Evolutionary conservation across 2,888 invertebrate genomes (phyloP).

Genomic region (Drosophila testacea): DNA sequence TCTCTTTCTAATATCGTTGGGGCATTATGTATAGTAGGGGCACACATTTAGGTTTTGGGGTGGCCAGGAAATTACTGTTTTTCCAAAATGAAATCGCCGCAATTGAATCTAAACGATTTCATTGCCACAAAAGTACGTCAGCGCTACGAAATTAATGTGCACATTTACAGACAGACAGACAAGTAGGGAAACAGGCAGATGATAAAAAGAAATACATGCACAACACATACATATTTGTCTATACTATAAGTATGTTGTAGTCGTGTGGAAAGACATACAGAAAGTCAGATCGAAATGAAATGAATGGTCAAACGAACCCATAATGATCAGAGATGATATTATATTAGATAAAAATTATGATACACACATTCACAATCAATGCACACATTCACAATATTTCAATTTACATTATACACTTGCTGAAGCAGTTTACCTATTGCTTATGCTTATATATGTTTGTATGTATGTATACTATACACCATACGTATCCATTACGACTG

Average conservation of each 20-base stretch:
- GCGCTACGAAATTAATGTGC: slow-evolving; percentile 49
- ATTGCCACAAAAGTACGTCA: slow-evolving; percentile 75
- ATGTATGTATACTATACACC: slow-evolving; percentile 7
- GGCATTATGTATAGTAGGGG: slow-evolving; percentile 17
- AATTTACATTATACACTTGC: slow-evolving; percentile 17
- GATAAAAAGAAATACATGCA: slow-evolving; percentile 12
- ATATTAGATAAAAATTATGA: slow-evolving; percentile 1
- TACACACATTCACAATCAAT: slow-evolving; percentile 21
- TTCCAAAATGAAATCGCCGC: slow-evolving; percentile 78
- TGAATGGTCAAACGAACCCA: slow-evolving; percentile 19
- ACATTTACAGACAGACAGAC: slow-evolving; percentile 20
- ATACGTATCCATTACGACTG: slow-evolving; percentile 63
- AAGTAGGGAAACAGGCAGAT: slow-evolving; percentile 9
- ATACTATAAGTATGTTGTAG: slow-evolving; percentile 6
- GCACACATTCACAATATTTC: slow-evolving; percentile 9
- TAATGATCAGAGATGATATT: slow-evolving; percentile 13
- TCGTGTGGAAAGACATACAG: slow-evolving; percentile 25
- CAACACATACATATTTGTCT: slow-evolving; percentile 11
- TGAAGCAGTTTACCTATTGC: slow-evolving; percentile 35
- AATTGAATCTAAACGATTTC: slow-evolving; percentile 79
- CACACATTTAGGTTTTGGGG: slow-evolving; percentile 39
- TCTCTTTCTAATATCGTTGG: slow-evolving; percentile 12
- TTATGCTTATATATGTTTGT: background rate
- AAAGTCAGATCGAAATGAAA: slow-evolving; percentile 58
- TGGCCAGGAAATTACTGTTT: slow-evolving; percentile 75